A percentile compares a stretch with the other conserved stretches of the same genome.
These are phyloP conservation scores for Calephelis virginiensis DNA, from an alignment of 1,140 invertebrate genomes.

Conservation along the genomic window DNA sequence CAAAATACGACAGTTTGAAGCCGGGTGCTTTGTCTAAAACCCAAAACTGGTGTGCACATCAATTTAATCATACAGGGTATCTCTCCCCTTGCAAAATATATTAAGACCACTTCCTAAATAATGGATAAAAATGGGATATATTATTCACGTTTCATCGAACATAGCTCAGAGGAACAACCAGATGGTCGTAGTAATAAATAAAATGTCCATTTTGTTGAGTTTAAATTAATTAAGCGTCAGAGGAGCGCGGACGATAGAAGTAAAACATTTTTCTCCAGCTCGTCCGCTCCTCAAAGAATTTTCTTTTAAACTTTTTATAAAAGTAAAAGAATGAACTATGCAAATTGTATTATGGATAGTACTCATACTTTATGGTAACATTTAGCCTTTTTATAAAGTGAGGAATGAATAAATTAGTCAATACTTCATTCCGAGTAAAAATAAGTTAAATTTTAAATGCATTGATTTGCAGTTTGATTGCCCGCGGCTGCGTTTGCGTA, in stretches of 20 bases:
- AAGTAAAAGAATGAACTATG: constrained; percentile 26
- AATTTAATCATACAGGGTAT: too few relatives aligned
- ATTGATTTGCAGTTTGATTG: too few relatives aligned
- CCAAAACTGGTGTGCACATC: too few relatives aligned
- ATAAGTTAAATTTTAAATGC: too few relatives aligned
- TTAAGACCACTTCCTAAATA: not conserved
- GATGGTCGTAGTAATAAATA: constrained; percentile 35
- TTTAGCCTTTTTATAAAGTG: constrained; percentile 11
- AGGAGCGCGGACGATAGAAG: constrained; percentile 32
- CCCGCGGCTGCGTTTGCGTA: too few relatives aligned
- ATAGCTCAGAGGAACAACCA: constrained; percentile 19
- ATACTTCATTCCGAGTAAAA: too few relatives aligned
- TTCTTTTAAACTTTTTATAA: constrained; percentile 28
- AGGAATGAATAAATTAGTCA: too few relatives aligned
- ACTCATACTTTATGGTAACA: constrained; percentile 10
- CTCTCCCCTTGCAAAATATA: too few relatives aligned
- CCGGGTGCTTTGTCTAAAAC: too few relatives aligned
- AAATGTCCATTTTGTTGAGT: constrained; percentile 37
- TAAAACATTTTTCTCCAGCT: constrained; percentile 27
- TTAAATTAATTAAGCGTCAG: constrained; percentile 42
- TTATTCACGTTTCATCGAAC: constrained; percentile 5
- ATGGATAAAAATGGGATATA: constrained; percentile 4
- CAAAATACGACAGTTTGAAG: not conserved
- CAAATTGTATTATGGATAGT: constrained; percentile 27
- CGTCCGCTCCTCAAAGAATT: constrained; percentile 21